phyloP scores from a whole-genome alignment of 2,113 vertebrate genomes.

The Mellivora capensis region DNA sequence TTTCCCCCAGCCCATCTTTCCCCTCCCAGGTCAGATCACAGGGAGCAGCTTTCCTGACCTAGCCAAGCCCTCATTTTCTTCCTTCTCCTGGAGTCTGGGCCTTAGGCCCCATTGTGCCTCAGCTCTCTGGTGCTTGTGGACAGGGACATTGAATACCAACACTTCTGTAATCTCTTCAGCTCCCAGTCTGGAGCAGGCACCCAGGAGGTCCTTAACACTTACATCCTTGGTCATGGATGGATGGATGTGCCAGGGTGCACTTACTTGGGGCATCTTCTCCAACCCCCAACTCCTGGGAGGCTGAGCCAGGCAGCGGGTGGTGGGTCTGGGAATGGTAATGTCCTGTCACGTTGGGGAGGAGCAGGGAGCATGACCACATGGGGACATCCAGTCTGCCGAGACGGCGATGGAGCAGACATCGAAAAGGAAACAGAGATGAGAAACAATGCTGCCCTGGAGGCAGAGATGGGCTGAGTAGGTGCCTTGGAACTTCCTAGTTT shows the following conservation, averaged over 20 bases:
- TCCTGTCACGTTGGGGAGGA: background rate
- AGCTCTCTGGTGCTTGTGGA: background rate
- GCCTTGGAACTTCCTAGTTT: background rate
- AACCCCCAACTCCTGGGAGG: background rate
- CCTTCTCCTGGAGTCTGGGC: background rate
- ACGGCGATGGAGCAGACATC: background rate
- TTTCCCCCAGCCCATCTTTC: background rate
- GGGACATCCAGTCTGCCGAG: background rate
- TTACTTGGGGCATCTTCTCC: background rate
- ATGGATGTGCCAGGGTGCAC: background rate
- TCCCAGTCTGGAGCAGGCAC: background rate
- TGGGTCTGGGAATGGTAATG: background rate
- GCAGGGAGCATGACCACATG: background rate
- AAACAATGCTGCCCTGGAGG: background rate
- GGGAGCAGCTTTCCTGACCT: background rate
- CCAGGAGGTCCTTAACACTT: background rate
- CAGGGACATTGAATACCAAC: background rate
- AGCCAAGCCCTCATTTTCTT: background rate
- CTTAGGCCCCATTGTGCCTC: background rate
- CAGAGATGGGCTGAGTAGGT: background rate
- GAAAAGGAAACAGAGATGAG: background rate
- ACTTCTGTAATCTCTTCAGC: background rate
- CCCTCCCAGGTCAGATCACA: background rate
- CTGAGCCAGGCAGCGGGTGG: background rate
- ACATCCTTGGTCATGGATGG: background rate